phyloP scores from a whole-genome alignment of 2,888 invertebrate genomes.

The Galerucella pusilla region DNA sequence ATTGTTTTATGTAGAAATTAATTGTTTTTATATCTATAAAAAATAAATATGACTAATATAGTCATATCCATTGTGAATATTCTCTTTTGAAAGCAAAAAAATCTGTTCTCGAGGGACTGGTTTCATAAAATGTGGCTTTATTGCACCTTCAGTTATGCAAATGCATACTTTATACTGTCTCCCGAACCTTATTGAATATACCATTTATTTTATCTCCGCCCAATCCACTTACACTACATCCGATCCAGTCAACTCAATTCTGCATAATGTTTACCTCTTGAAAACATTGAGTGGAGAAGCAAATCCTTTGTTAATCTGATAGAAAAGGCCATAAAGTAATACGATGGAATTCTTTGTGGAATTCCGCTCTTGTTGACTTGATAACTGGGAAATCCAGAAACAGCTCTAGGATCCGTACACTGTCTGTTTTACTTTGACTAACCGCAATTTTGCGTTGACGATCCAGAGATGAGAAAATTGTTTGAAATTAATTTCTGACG shows the following conservation, averaged over 20 bases:
- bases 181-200: conserved; percentile 23
- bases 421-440: not conserved
- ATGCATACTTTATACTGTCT: conserved; percentile 19
- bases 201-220: conserved; percentile 24
- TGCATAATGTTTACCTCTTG: conserved; percentile 26
- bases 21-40: no score
- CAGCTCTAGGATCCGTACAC: not conserved
- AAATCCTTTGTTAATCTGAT: conserved; percentile 29
- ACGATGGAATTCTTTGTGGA: conserved; percentile 4
- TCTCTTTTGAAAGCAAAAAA: not conserved
- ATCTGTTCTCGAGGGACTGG: not conserved
- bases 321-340: conserved; percentile 23
- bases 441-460: not conserved
- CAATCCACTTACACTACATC: conserved; percentile 30
- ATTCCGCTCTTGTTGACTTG: conserved; percentile 4
- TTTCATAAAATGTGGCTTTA: conserved; percentile 13
- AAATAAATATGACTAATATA: not conserved
- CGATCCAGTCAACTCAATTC: conserved; percentile 22
- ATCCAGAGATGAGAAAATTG: not conserved
- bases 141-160: conserved; percentile 25
- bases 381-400: not conserved
- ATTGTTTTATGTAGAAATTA: no score
- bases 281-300: conserved; percentile 22
- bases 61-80: not conserved
- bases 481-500: not conserved